Evolutionary conservation across 2,113 vertebrate species (phyloP), one percentile per base, ranked within the genome.

Genomic region (Notothenia coriiceps): DNA sequence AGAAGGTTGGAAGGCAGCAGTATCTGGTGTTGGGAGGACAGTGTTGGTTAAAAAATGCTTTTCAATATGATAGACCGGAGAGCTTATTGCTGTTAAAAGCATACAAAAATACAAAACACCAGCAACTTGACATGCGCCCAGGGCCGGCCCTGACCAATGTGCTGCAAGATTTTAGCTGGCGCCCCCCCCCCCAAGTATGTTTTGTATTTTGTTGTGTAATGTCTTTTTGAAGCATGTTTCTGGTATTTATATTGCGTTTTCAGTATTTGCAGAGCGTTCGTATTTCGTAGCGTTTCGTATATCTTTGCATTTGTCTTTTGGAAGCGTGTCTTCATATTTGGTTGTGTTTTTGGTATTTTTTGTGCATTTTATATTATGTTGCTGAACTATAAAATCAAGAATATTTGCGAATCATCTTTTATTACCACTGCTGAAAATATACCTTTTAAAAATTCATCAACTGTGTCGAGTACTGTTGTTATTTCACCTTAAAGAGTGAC

Each of bases 1-100:
- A 73, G 79, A 75, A 80, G 79, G 81, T 81, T 74, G 66, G 63
- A 66, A 63, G 56, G 63, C 46, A 43, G 20, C 40, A 7, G 57
- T 59, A 25, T 57, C 25, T 56, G 63, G 68, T 67, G 65, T 44
- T 67, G 56, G 25, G 43, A 70, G 49, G 1, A 4, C 22, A 20
- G 57, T 43, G 59, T 18, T 11, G 43, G 29, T 60, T 77, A 5
- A 44, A 29, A 49, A 7, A 25, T 17, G 57, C 11, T 40, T 46
- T 12, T 64, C 50, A 10, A 60, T 49, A 18, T 5, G n/a, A 35
- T 52, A 44, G 62, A 67, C 59, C 56, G 7, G 9, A 51, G 10
- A 64, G 43, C 44, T 73, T 22, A 17, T 6, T 35, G 6, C 35
- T 13, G 46, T 14, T 14, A 20, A 1, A 51, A 70, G 65, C 33